phyloP scores from a whole-genome alignment of 2,797 vertebrate genomes.

The Scomberomorus guttatus region DNA sequence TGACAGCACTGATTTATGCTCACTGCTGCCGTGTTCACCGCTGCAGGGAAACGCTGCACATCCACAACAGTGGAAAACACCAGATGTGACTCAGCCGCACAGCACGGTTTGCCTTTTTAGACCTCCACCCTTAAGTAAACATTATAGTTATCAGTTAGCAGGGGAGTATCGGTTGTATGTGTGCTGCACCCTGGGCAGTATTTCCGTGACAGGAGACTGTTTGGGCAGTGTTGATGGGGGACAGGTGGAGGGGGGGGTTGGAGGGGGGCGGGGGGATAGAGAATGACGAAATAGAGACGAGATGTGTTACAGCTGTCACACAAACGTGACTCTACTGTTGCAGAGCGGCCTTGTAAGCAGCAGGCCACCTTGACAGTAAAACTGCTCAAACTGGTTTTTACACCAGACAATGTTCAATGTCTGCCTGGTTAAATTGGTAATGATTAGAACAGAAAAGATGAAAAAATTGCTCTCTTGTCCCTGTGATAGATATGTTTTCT shows the following conservation, averaged over 20 bases:
- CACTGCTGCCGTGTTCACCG: background rate
- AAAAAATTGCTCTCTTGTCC: background rate
- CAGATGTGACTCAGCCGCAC: background rate
- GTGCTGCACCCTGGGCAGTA: background rate
- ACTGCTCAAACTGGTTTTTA: constrained; percentile 30
- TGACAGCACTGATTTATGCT: constrained; percentile 10
- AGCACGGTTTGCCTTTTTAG: constrained; percentile 18
- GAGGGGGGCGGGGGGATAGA: too few relatives aligned
- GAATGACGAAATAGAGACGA: background rate
- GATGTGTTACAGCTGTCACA: constrained; percentile 23
- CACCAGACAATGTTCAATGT: background rate
- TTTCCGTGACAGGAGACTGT: constrained; percentile 37
- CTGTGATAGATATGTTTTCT: too few relatives aligned
- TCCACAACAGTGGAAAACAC: background rate
- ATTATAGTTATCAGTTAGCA: constrained; percentile 27
- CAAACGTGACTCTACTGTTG: constrained; percentile 3
- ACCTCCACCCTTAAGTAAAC: constrained; percentile 53
- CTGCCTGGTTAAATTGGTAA: background rate
- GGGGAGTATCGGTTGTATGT: constrained; percentile 1
- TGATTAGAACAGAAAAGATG: too few relatives aligned
- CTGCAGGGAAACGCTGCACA: background rate
- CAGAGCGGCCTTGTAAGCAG: background rate
- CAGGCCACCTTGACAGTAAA: background rate
- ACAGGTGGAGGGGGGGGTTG: background rate
- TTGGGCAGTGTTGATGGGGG: constrained; percentile 26